Evolutionary conservation across 2,113 vertebrate species (phyloP).

Genomic region (Tyrannus savana): DNA sequence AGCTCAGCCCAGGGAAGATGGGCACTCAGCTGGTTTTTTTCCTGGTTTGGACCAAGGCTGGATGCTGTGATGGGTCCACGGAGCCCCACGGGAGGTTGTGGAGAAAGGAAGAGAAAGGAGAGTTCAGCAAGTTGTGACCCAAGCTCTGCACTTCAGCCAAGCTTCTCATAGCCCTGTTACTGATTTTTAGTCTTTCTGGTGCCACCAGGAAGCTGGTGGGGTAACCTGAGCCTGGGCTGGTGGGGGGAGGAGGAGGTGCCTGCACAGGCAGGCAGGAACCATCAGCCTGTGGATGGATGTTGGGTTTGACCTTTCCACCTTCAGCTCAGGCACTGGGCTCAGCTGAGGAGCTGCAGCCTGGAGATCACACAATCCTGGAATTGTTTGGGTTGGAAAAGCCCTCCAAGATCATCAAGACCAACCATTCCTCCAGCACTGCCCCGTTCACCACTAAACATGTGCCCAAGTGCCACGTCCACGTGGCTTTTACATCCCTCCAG

Average conservation of each 20-base stretch:
- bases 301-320: neutral
- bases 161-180: accelerated
- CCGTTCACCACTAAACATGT: neutral
- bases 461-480: neutral
- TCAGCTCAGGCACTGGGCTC: neutral
- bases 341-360: neutral
- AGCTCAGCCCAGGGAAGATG: neutral
- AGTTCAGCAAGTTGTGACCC: neutral
- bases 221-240: neutral
- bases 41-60: neutral
- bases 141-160: neutral
- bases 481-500: neutral
- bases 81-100: neutral
- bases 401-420: neutral
- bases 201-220: neutral
- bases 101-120: neutral
- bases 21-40: accelerated
- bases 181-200: neutral
- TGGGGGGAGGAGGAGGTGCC: neutral
- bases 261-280: neutral
- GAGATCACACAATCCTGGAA: neutral
- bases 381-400: neutral
- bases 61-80: neutral
- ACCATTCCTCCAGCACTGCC: neutral
- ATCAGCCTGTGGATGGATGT: accelerated